A percentile compares a stretch with the other conserved stretches of the same genome.
phyloP scores from a whole-genome alignment of 2,113 vertebrate genomes.

The Pangasianodon gigas region DNA sequence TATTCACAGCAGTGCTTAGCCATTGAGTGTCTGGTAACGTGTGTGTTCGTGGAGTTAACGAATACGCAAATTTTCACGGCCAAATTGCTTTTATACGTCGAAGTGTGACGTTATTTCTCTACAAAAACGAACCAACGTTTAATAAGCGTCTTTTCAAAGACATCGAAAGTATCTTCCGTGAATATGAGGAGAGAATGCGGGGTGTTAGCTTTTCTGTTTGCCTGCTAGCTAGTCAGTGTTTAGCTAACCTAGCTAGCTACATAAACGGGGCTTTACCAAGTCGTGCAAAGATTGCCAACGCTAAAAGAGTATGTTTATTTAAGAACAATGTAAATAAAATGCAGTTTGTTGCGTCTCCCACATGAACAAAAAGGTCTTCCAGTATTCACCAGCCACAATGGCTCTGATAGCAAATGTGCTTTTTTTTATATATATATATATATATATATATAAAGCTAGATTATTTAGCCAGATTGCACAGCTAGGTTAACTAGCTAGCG shows the following conservation, averaged over 20 bases:
- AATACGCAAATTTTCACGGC: constrained; percentile 6
- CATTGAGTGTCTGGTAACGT: constrained; percentile 16
- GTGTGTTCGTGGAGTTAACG: not conserved
- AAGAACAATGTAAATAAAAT: not conserved
- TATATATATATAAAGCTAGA: not conserved
- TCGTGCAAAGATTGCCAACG: not conserved
- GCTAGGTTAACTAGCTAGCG: constrained; percentile 18
- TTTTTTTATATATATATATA: too few species aligned
- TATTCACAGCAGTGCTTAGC: constrained; percentile 16
- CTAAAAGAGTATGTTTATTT: not conserved
- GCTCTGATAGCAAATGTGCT: not conserved
- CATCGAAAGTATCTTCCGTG: not conserved
- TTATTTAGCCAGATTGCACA: constrained; percentile 6
- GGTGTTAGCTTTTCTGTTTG: constrained; percentile 29
- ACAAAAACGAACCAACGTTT: constrained; percentile 10
- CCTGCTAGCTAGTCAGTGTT: constrained; percentile 24
- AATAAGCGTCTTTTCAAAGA: not conserved
- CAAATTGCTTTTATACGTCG: not conserved
- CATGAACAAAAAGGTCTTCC: not conserved
- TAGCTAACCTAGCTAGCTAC: constrained; percentile 4
- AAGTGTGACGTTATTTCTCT: constrained; percentile 18
- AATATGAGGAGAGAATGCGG: not conserved
- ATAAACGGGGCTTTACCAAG: constrained; percentile 22
- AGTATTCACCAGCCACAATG: not conserved
- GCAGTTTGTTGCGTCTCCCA: not conserved